phyloP scores from a whole-genome alignment of 1,140 invertebrate genomes.

The Calycopis cecrops region DNA sequence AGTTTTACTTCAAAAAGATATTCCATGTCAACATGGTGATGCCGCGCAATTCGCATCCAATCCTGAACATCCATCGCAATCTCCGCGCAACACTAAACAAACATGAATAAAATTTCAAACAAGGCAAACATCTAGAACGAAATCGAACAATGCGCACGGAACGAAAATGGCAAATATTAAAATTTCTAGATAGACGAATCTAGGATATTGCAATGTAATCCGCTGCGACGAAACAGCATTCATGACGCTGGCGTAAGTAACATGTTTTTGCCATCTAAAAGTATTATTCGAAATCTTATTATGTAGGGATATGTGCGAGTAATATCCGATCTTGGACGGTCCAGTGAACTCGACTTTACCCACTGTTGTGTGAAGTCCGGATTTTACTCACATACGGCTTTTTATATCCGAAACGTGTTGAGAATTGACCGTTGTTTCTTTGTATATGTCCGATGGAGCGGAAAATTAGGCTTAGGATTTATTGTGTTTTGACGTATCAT shows the following conservation, averaged over 20 bases:
- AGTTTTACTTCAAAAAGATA: no score
- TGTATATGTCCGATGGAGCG: not conserved
- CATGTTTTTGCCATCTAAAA: constrained; percentile 9
- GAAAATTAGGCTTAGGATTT: not conserved
- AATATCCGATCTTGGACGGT: constrained; percentile 16
- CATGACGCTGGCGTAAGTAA: constrained; percentile 8
- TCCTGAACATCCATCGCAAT: not conserved
- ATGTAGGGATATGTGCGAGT: constrained; percentile 14
- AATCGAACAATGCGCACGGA: not conserved
- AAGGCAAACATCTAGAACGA: not conserved
- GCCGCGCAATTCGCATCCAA: not conserved
- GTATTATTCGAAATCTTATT: constrained; percentile 15
- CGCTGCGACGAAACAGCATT: not conserved
- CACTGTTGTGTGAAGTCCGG: constrained; percentile 30
- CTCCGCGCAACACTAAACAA: no score
- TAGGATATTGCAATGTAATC: constrained; percentile 8
- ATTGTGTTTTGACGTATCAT: not conserved
- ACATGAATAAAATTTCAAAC: no score
- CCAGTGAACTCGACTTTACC: constrained; percentile 17
- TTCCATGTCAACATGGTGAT: no score
- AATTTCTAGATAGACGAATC: not conserved
- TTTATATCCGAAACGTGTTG: constrained; percentile 3
- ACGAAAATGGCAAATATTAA: constrained; percentile 3
- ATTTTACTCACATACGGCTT: not conserved
- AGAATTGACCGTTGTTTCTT: not conserved